Percentiles rank a stretch among this genome's conserved stretches.
These are phyloP conservation scores for Engraulis encrasicolus DNA, from an alignment of 2,113 vertebrate genomes.

Conservation along the genomic window DNA sequence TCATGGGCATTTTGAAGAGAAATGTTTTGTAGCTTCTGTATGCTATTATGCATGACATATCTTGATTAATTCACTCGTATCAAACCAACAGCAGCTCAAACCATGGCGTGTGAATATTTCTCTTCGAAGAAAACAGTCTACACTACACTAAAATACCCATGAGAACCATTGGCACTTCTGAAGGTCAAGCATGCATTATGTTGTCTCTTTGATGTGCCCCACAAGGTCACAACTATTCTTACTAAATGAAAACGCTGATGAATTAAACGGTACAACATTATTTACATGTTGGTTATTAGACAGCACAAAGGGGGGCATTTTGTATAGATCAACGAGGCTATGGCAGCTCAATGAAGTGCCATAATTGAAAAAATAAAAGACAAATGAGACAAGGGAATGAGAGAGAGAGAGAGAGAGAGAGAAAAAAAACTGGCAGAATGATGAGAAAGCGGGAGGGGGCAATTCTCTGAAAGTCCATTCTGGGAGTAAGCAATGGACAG, in stretches of 20 bases:
- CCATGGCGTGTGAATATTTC: not conserved
- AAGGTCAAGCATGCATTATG: not conserved
- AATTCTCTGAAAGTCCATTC: conserved; percentile 66
- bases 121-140: not conserved
- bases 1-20: no score
- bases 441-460: not conserved
- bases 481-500: conserved; percentile 93
- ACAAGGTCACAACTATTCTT: conserved; percentile 28
- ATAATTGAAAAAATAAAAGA: conserved; percentile 61
- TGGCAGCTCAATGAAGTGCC: conserved; percentile 25
- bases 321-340: conserved; percentile 35
- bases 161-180: not conserved
- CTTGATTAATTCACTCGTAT: no score
- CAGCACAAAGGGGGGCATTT: conserved; percentile 48
- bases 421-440: not conserved
- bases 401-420: conserved; percentile 11
- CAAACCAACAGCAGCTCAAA: not conserved
- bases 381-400: conserved; percentile 51
- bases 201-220: not conserved
- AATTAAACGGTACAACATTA: conserved; percentile 50
- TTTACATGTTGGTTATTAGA: conserved; percentile 54
- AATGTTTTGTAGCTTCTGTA: no score
- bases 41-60: no score
- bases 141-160: not conserved
- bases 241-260: conserved; percentile 6